Evolutionary conservation across 2,888 invertebrate species (phyloP).

Genomic region (Trichopria drosophilae): DNA sequence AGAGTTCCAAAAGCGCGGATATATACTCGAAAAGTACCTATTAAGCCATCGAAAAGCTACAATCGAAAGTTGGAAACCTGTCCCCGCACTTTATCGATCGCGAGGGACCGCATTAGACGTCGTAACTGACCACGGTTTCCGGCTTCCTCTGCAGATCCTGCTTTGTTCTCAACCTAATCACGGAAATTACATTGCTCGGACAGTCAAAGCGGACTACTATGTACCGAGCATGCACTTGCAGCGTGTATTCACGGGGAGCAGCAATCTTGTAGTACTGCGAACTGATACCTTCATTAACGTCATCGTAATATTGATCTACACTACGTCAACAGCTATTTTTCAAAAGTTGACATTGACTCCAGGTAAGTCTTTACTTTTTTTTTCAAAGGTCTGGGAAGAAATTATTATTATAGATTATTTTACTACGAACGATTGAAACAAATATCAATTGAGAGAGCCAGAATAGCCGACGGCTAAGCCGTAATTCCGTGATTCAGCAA

Average conservation of each 20-base stretch:
- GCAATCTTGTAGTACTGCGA: constrained; percentile 1
- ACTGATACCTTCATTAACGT: no score
- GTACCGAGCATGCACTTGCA: neutral
- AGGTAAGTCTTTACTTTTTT: no score
- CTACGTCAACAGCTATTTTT: no score
- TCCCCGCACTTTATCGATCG: no score
- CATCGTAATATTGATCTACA: no score
- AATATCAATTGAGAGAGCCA: constrained; percentile 25
- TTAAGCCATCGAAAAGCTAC: constrained; percentile 20
- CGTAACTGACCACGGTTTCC: constrained; percentile 19
- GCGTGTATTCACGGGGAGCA: neutral
- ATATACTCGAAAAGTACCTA: constrained; percentile 30
- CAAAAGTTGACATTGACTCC: no score
- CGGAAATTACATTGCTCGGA: constrained; percentile 46
- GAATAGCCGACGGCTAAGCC: constrained; percentile 26
- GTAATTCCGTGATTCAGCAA: constrained; percentile 38
- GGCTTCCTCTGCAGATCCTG: constrained; percentile 35
- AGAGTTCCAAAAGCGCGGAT: constrained; percentile 15
- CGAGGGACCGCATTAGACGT: no score
- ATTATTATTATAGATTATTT: no score
- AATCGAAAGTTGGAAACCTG: constrained; percentile 23
- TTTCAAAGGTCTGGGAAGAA: no score
- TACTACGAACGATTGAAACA: constrained; percentile 26
- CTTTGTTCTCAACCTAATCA: constrained; percentile 48
- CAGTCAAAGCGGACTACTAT: constrained; percentile 48